Evolutionary conservation across 2,888 invertebrate species (phyloP), one percentile per base, ranked within the genome.

Genomic region (Rhagophthalmus giganteus): DNA sequence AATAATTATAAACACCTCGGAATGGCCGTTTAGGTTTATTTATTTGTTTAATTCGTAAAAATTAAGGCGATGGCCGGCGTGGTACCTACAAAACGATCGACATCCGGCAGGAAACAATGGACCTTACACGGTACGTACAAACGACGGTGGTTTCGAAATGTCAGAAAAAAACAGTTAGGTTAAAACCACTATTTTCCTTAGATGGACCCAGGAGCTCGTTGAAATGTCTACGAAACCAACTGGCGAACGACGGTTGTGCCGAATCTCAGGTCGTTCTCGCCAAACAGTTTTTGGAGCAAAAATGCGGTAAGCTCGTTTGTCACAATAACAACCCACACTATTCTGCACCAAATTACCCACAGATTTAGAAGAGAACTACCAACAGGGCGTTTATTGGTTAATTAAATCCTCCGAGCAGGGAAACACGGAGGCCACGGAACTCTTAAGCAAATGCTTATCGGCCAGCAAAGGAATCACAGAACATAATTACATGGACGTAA

Each of bases 341-440:
- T 27, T 12, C 2, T 10, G 24, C 12, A 10, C 7, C 24, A 25
- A 12, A 33, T 49, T 40, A 75, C 76, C 12, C 69, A 13, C 25
- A 86, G 86, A 84, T 70, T 69, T 82, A 48, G 85, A 86, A 60
- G 88, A 88, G 65, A 88, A 89, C 74, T 88, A 87, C 54, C 83
- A 86, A 59, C 81, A 89, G 58, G 94, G 93, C 0, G 83, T 95
- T 37, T 87, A 90, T 66, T 95, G 94, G 94, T 75, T 95, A 34
- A 86, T 93, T n/a, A 88, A 89, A 75, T 94, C 95, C 1, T 93
- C 94, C 0, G 90, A 92, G 66, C 93, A 94, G 73, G 95, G 94
- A 0, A 92, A 93, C 64, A 81, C 85, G 30, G 91, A 93, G 70
- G 94, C 94, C 0, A 88, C 92, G 24, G 83, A 83, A 52, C 80